Evolutionary conservation across 2,113 vertebrate genomes (phyloP).

Genomic region (Hippocampus barbouri): DNA sequence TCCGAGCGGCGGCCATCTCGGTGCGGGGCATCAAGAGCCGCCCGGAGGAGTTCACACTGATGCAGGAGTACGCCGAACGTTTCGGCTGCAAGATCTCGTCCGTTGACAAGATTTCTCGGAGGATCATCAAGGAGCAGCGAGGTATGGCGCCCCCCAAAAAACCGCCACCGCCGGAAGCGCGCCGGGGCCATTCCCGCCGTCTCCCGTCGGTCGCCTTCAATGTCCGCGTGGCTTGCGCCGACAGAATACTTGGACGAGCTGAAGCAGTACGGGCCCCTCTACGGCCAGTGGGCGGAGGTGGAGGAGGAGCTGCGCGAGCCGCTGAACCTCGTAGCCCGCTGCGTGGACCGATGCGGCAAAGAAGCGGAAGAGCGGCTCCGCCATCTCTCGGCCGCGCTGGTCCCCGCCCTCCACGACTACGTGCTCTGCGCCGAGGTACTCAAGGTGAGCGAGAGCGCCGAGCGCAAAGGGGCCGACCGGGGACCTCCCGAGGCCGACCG

Average conservation of each 20-base stretch:
- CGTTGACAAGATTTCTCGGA: conserved; percentile 88
- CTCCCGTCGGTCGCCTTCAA: too few species aligned
- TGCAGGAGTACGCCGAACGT: conserved; percentile 82
- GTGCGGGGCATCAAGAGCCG: conserved; percentile 83
- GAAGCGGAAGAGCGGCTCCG: conserved; percentile 78
- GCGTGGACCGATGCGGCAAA: conserved; percentile 78
- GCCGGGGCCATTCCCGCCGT: too few species aligned
- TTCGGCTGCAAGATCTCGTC: conserved; percentile 85
- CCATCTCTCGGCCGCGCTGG: conserved; percentile 75
- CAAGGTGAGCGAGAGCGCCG: conserved; percentile 73
- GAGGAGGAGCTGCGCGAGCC: conserved; percentile 81
- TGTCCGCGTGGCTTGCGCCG: too few species aligned
- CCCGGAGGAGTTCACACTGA: conserved; percentile 80
- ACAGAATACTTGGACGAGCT: conserved; percentile 86
- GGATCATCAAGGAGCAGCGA: conserved; percentile 88
- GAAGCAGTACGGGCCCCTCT: conserved; percentile 80
- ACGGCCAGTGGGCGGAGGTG: conserved; percentile 80
- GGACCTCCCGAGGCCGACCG: too few species aligned
- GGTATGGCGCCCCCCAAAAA: conserved; percentile 62
- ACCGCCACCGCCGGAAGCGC: too few species aligned
- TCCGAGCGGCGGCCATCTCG: conserved; percentile 82
- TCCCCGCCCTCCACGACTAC: conserved; percentile 86
- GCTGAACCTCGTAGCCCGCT: conserved; percentile 77
- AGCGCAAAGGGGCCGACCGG: too few species aligned
- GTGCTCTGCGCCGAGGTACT: conserved; percentile 86